These are phyloP conservation scores for Rhinoptilus africanus DNA, from an alignment of 2,113 vertebrate species.

Conservation along the genomic window DNA sequence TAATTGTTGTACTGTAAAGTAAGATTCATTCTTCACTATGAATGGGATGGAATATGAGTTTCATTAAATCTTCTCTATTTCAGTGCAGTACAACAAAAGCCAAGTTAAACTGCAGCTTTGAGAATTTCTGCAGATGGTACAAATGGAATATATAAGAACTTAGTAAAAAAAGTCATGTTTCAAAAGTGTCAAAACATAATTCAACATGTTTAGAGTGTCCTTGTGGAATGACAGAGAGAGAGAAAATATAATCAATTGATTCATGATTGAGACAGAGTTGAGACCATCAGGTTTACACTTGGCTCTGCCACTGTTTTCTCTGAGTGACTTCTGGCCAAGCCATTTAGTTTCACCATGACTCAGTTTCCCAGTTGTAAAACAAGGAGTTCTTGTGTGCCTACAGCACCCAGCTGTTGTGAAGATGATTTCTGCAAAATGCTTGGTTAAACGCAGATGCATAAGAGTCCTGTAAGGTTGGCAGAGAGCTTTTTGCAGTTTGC, in stretches of 20 bases:
- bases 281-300: not conserved
- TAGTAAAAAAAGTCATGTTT: not conserved
- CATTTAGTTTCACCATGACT: not conserved
- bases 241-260: not conserved
- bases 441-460: not conserved
- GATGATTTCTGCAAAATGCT: not conserved
- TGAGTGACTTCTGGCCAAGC: not conserved
- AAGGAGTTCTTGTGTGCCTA: slow-evolving; percentile 5
- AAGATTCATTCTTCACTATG: not conserved
- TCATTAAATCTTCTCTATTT: slow-evolving; percentile 33
- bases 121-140: slow-evolving; percentile 22
- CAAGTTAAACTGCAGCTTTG: slow-evolving; percentile 14
- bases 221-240: not conserved
- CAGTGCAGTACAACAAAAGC: not conserved
- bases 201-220: not conserved
- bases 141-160: slow-evolving; percentile 12
- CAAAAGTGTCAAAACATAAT: slow-evolving; percentile 14
- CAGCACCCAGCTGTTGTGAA: slow-evolving; percentile 9
- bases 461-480: slow-evolving; percentile 40
- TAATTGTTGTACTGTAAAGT: slow-evolving; percentile 26
- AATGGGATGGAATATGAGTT: slow-evolving; percentile 2
- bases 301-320: not conserved
- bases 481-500: slow-evolving; percentile 12
- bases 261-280: not conserved
- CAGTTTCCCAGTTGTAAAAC: slow-evolving; percentile 27